phyloP scores from a whole-genome alignment of 1,140 invertebrate species.

The Ostrea denselamellosa region DNA sequence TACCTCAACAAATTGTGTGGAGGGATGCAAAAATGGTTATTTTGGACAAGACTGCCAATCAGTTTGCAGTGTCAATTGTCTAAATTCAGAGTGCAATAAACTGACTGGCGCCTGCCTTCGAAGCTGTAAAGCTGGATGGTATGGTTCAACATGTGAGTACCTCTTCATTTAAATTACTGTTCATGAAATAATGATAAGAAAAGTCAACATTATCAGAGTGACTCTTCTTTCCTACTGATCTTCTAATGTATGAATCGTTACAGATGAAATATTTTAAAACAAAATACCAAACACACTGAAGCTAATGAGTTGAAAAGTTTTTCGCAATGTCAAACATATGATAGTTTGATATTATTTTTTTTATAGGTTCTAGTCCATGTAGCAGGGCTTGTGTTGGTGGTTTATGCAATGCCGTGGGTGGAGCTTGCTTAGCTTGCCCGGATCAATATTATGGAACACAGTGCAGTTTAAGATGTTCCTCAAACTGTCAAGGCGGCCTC shows the following conservation, averaged over 20 bases:
- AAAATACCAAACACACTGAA: too few relatives aligned
- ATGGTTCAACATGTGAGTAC: conserved; percentile 45
- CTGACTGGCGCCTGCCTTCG: conserved; percentile 28
- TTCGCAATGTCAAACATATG: too few relatives aligned
- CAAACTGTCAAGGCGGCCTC: background rate
- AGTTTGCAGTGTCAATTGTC: conserved; percentile 42
- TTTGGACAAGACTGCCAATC: conserved; percentile 43
- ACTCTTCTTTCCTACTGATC: background rate
- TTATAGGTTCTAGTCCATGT: conserved; percentile 43
- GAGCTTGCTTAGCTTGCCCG: conserved; percentile 13
- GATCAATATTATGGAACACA: background rate
- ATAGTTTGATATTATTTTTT: background rate
- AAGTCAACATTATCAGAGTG: background rate
- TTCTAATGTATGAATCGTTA: too few relatives aligned
- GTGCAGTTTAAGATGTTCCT: conserved; percentile 5
- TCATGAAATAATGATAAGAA: background rate
- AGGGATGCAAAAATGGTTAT: conserved; percentile 49
- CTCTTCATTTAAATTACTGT: conserved; percentile 26
- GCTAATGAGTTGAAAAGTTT: too few relatives aligned
- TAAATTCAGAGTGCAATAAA: background rate
- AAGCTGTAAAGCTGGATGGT: conserved; percentile 32
- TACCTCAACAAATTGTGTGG: conserved; percentile 43
- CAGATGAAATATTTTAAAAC: too few relatives aligned
- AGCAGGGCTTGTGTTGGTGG: background rate
- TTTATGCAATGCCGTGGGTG: conserved; percentile 13